phyloP scores from a whole-genome alignment of 2,888 invertebrate species.

The Xylocampa areola region DNA sequence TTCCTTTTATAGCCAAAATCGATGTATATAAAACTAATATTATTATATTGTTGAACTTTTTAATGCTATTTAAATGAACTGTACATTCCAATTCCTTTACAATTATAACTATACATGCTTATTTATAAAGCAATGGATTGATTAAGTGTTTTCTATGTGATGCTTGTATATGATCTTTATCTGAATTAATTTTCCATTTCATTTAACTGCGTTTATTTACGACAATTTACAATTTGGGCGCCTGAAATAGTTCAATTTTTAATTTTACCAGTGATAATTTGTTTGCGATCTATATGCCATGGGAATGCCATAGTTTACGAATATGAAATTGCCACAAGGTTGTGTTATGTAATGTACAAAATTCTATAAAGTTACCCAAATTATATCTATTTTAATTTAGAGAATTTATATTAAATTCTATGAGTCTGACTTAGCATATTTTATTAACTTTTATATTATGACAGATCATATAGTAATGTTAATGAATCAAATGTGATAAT shows the following conservation, averaged over 20 bases:
- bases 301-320: slow-evolving; percentile 80
- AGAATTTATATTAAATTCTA: slow-evolving; percentile 87
- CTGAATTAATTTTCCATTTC: slow-evolving; percentile 15
- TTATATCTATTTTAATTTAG: slow-evolving; percentile 76
- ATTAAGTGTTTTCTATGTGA: slow-evolving; percentile 26
- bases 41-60: slow-evolving; percentile 41
- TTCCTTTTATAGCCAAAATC: slow-evolving; percentile 71
- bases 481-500: slow-evolving; percentile 85
- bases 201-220: slow-evolving; percentile 17
- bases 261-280: slow-evolving; percentile 46
- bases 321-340: slow-evolving; percentile 83
- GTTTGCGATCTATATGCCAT: slow-evolving; percentile 63
- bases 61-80: slow-evolving; percentile 63
- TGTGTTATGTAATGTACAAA: slow-evolving; percentile 87
- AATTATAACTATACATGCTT: slow-evolving; percentile 31
- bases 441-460: slow-evolving; percentile 77
- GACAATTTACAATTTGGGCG: slow-evolving; percentile 50
- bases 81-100: slow-evolving; percentile 77
- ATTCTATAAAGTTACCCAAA: slow-evolving; percentile 85
- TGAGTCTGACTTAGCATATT: slow-evolving; percentile 85
- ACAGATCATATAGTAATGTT: slow-evolving; percentile 79
- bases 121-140: slow-evolving; percentile 29
- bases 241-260: slow-evolving; percentile 67
- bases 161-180: slow-evolving; percentile 28
- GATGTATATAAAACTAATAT: slow-evolving; percentile 54